Evolutionary conservation across 2,888 invertebrate genomes (phyloP).

Genomic region (Doris montereyensis): DNA sequence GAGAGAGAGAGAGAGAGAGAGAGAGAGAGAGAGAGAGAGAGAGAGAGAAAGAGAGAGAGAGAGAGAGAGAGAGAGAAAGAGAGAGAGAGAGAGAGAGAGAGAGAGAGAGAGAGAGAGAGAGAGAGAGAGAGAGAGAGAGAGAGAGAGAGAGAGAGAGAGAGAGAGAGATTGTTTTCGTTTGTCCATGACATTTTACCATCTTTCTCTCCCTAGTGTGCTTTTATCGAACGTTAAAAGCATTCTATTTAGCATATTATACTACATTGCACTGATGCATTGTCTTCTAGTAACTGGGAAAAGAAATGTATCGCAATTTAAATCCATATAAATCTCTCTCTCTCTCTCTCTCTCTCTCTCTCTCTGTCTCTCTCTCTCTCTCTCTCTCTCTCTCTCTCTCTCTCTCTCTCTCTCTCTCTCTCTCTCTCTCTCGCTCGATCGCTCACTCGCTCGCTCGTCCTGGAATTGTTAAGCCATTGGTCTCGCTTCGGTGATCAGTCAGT

Average conservation of each 20-base stretch:
- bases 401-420: background rate
- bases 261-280: background rate
- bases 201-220: background rate
- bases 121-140: background rate
- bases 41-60: slow-evolving; percentile 5
- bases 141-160: slow-evolving; percentile 22
- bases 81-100: background rate
- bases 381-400: slow-evolving; percentile 8
- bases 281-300: background rate
- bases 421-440: background rate
- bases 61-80: slow-evolving; percentile 2
- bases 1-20: too few relatives aligned
- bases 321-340: slow-evolving; percentile 26
- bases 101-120: background rate
- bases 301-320: background rate
- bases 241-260: too few relatives aligned
- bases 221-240: too few relatives aligned
- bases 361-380: background rate
- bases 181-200: background rate
- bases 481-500: too few relatives aligned
- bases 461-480: too few relatives aligned
- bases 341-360: slow-evolving; percentile 22
- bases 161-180: background rate
- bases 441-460: background rate
- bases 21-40: background rate